phyloP scores from a whole-genome alignment of 2,888 invertebrate species.

The Torymus tubicola region DNA sequence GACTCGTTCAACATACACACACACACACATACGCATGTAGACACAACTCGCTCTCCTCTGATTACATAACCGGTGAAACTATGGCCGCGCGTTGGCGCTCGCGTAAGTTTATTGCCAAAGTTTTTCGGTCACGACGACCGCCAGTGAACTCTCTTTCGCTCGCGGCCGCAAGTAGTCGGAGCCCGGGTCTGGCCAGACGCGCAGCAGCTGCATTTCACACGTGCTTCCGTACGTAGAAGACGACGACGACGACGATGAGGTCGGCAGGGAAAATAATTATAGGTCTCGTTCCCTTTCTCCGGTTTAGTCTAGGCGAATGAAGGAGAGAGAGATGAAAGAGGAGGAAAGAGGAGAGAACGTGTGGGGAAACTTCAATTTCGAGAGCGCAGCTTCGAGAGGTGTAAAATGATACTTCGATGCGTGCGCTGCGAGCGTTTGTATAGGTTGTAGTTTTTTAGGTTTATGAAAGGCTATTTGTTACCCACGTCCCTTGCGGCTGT shows the following conservation, averaged over 20 bases:
- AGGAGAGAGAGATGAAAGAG: no score
- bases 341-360: no score
- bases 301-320: no score
- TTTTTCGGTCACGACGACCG: conserved; percentile 76
- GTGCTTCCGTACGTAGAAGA: conserved; percentile 10
- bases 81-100: conserved; percentile 58
- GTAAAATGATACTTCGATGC: no score
- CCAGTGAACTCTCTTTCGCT: conserved; percentile 70
- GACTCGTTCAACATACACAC: conserved; percentile 25
- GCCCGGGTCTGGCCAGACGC: conserved; percentile 55
- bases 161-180: conserved; percentile 34
- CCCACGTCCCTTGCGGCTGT: no score
- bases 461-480: no score
- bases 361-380: no score
- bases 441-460: no score
- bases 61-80: conserved; percentile 74
- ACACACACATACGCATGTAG: not conserved
- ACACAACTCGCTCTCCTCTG: conserved; percentile 42
- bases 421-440: no score
- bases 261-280: conserved; percentile 1
- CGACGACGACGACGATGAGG: no score
- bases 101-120: conserved; percentile 76
- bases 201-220: conserved; percentile 29
- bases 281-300: not conserved
- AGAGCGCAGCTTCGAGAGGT: no score